Base-by-base conservation (phyloP, 2,797 vertebrate genomes). In the Tolypeutes matacus region DNA sequence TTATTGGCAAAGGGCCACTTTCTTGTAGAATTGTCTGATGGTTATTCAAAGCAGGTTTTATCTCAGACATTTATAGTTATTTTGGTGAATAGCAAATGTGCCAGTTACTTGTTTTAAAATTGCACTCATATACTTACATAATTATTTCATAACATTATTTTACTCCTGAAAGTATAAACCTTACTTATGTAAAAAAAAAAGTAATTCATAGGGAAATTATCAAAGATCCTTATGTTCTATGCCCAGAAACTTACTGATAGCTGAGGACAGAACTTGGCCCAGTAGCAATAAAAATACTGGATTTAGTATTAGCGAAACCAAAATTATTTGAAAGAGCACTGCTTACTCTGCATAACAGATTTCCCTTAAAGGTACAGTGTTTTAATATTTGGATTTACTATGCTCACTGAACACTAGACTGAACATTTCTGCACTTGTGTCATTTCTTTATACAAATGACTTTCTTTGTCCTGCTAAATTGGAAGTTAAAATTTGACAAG, bases 31-130 rank as follows among this genome's bases (percentile, higher is more conserved):
- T 60, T 76, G 83, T 82, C 84, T 87, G 53, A 76, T 58, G 27
- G 46, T 96, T 92, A 96, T 88, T 95, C 73, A 91, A 93, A 96
- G 91, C 95, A 95, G 80, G 60, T 89, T 95, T 96, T 84, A 60
- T 67, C 89, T 96, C 70, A 46, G 85, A 36, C 89, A 73, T 84
- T 95, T 91, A 62, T 80, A 89, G 93, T 92, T 93, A 92, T 81
- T 97, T 93, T 87, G 51, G 87, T 89, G 83, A 88, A 86, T 51
- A 89, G 80, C 69, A 78, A 70, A 77, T 96, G 84, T 88, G 76
- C 56, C 90, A 85, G 73, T 91, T 88, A 82, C 78, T 95, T 85
- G 76, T 95, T 95, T 46, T 51, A 89, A 92, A 96, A 86, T 95
- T 88, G 39, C 56, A 78, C 5, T 94, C 75, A 18, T 81, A n/a